phyloP scores from a whole-genome alignment of 2,888 invertebrate species.

The Thymelicus lineola region DNA sequence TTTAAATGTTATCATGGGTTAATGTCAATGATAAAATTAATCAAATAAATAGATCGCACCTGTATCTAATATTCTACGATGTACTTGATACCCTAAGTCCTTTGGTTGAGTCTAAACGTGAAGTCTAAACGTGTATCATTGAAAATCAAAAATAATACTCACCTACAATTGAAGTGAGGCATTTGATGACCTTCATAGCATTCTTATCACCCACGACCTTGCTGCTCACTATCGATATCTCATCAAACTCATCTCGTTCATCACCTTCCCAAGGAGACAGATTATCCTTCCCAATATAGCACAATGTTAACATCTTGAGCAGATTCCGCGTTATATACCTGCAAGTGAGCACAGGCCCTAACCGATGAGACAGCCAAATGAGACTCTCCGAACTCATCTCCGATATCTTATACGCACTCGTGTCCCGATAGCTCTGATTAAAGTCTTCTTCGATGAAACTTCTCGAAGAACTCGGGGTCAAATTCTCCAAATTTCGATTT shows the following conservation, averaged over 20 bases:
- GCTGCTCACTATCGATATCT: conserved; percentile 87
- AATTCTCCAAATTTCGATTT: conserved; percentile 48
- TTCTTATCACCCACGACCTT: conserved; percentile 91
- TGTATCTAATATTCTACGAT: no score
- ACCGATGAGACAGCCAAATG: conserved; percentile 95
- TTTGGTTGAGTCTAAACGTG: no score
- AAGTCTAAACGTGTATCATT: no score
- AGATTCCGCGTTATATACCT: conserved; percentile 96
- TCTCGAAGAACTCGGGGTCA: conserved; percentile 46
- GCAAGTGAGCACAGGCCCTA: conserved; percentile 97
- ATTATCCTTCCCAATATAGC: conserved; percentile 95
- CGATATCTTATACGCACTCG: conserved; percentile 86
- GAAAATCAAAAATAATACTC: conserved; percentile 51
- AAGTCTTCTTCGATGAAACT: conserved; percentile 57
- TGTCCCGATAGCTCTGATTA: conserved; percentile 51
- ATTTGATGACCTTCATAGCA: conserved; percentile 94
- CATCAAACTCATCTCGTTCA: conserved; percentile 80
- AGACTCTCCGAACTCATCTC: conserved; percentile 95
- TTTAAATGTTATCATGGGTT: no score
- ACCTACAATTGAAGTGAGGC: conserved; percentile 95
- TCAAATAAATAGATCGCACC: no score
- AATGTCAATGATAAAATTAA: no score
- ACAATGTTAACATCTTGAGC: conserved; percentile 96
- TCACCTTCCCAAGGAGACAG: conserved; percentile 80
- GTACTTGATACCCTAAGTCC: no score